Percentiles rank a stretch among this genome's conserved stretches.
Evolutionary conservation across 2,797 vertebrate species (phyloP).

Genomic region (Sebastes minor): DNA sequence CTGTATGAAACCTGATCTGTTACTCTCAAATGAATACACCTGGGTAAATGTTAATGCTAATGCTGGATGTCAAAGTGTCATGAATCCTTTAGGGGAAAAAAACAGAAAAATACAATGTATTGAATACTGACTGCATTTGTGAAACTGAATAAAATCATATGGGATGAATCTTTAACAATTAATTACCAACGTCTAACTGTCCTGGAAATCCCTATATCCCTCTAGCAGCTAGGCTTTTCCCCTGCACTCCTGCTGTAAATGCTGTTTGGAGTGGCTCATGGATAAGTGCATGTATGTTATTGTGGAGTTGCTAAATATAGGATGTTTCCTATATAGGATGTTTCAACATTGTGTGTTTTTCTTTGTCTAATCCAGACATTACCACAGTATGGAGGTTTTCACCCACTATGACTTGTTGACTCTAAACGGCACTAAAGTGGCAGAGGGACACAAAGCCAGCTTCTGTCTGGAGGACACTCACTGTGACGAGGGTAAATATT

Average conservation of each 20-base stretch:
- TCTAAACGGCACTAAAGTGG: slow-evolving; percentile 93
- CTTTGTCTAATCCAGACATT: slow-evolving; percentile 84
- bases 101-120: not conserved
- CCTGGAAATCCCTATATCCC: not conserved
- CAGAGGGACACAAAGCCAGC: slow-evolving; percentile 97
- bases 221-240: not conserved
- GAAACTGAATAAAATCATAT: not conserved
- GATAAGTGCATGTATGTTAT: not conserved
- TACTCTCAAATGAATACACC: not conserved
- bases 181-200: not conserved
- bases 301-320: not conserved
- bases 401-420: slow-evolving; percentile 94
- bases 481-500: slow-evolving; percentile 89
- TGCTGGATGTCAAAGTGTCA: not conserved
- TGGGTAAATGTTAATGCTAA: not conserved
- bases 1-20: not conserved
- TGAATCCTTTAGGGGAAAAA: not conserved
- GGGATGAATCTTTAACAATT: not conserved
- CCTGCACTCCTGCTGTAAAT: not conserved
- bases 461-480: slow-evolving; percentile 96
- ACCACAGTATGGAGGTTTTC: slow-evolving; percentile 98
- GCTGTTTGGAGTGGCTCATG: not conserved
- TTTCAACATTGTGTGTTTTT: not conserved
- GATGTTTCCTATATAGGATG: not conserved
- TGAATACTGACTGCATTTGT: not conserved